phyloP scores from a whole-genome alignment of 2,113 vertebrate species.

The Caranx melampygus region DNA sequence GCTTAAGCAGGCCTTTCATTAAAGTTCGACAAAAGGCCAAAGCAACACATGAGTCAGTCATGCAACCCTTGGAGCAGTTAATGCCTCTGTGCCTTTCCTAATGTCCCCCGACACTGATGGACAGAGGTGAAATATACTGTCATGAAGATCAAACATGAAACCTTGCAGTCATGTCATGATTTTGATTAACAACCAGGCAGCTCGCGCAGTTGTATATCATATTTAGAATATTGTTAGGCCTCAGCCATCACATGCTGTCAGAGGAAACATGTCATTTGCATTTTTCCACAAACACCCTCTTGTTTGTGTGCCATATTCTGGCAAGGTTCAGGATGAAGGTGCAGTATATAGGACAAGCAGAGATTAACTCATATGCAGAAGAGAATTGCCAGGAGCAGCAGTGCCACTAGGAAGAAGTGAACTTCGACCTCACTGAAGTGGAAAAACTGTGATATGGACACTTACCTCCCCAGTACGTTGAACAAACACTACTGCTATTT shows the following conservation, averaged over 20 bases:
- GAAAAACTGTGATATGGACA: neutral
- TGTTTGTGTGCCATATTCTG: neutral
- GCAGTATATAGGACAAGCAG: neutral
- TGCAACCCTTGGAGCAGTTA: constrained; percentile 10
- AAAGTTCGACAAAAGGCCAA: neutral
- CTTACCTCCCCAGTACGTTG: neutral
- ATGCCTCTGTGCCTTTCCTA: constrained; percentile 13
- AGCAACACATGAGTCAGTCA: neutral
- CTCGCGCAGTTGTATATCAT: neutral
- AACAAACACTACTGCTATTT: neutral
- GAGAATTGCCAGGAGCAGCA: neutral
- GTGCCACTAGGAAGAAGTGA: neutral
- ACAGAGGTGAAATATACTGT: constrained; percentile 36
- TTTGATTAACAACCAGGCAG: constrained; percentile 33
- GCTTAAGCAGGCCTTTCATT: constrained; percentile 10
- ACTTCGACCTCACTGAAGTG: neutral
- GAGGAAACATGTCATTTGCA: neutral
- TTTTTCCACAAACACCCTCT: neutral
- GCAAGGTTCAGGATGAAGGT: neutral
- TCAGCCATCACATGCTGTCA: neutral
- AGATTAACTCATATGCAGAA: neutral
- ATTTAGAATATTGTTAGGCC: constrained; percentile 5
- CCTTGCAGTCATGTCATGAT: constrained; percentile 26
- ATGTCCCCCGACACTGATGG: constrained; percentile 16
- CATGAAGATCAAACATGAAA: constrained; percentile 31